These are phyloP conservation scores for Abrostola tripartita DNA, from an alignment of 2,888 invertebrate genomes.

Conservation along the genomic window DNA sequence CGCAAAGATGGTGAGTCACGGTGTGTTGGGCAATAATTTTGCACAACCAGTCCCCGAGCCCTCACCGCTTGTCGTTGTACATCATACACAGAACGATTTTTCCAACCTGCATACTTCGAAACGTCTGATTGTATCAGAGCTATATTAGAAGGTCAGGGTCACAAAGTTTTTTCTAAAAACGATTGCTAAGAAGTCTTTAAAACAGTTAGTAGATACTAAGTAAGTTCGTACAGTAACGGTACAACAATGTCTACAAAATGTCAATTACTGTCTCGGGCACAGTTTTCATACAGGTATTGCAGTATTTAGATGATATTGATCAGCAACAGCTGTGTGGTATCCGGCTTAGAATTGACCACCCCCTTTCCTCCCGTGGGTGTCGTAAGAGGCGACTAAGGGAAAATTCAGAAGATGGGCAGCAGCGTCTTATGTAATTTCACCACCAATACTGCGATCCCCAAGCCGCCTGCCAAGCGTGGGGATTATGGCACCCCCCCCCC, in stretches of 20 bases:
- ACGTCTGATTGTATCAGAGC: conserved; percentile 6
- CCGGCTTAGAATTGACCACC: too few species aligned
- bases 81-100: conserved; percentile 63
- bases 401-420: too few species aligned
- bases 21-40: conserved; percentile 78
- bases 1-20: conserved; percentile 79
- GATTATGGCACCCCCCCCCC: too few species aligned
- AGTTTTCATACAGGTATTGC: too few species aligned
- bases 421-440: too few species aligned
- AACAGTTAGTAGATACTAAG: conserved; percentile 44
- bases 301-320: too few species aligned
- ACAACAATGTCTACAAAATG: conserved; percentile 38
- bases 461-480: too few species aligned
- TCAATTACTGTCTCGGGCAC: conserved; percentile 28
- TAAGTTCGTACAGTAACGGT: conserved; percentile 46
- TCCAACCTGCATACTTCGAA: conserved; percentile 48
- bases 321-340: too few species aligned
- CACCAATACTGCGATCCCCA: too few species aligned
- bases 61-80: conserved; percentile 66
- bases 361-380: too few species aligned
- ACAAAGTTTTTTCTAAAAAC: conserved; percentile 44
- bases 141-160: conserved; percentile 56
- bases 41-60: conserved; percentile 76
- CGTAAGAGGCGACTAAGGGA: too few species aligned
- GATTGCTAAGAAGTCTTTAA: conserved; percentile 37